phyloP scores from a whole-genome alignment of 2,797 vertebrate species.

The Smutsia temminckii region DNA sequence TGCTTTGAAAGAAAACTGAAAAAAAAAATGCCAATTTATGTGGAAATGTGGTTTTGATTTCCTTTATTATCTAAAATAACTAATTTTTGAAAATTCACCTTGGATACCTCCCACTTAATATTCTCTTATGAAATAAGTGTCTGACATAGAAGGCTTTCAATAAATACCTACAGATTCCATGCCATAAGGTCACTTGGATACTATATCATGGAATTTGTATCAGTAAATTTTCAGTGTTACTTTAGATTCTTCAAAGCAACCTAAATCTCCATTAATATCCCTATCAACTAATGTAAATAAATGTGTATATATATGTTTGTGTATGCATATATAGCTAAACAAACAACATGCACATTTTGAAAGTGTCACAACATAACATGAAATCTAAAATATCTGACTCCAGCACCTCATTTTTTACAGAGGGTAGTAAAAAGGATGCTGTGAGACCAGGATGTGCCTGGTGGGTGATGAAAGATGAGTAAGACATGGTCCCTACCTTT shows the following conservation, averaged over 20 bases:
- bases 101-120: neutral
- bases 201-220: neutral
- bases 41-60: constrained; percentile 36
- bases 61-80: constrained; percentile 22
- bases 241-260: constrained; percentile 29
- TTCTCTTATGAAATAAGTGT: neutral
- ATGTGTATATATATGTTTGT: no score
- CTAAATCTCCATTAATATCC: neutral
- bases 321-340: neutral
- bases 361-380: constrained; percentile 4
- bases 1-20: neutral
- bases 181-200: neutral
- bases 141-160: neutral
- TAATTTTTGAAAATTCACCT: neutral
- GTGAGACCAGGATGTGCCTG: neutral
- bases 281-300: neutral
- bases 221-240: neutral
- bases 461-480: neutral
- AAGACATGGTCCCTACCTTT: neutral
- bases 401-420: neutral
- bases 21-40: neutral
- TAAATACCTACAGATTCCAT: neutral
- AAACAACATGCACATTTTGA: neutral
- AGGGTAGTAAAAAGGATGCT: neutral
- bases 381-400: neutral